A percentile compares a stretch with the other conserved stretches of the same genome.
Conservation (phyloP, 2,797 vertebrate species). For the Iguana delicatissima region DNA sequence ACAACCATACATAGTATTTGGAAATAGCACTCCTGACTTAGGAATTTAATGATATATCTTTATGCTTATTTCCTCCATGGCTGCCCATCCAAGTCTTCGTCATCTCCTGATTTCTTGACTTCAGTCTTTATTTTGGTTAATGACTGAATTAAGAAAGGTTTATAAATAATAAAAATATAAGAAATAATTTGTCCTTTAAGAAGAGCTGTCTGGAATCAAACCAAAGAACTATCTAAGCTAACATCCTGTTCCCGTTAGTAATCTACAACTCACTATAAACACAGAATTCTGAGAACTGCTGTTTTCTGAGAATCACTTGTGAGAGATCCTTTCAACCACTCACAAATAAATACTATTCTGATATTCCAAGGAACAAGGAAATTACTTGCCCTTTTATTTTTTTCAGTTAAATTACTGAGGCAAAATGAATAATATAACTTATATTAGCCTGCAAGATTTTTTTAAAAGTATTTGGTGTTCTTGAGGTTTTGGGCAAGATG, state of each 20-base stretch:
- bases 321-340: neutral
- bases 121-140: too few relatives aligned
- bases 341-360: neutral
- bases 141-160: too few relatives aligned
- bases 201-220: neutral
- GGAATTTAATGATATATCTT: too few relatives aligned
- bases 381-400: neutral
- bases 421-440: neutral
- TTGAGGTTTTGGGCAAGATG: neutral
- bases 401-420: neutral
- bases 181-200: neutral
- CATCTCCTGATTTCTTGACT: too few relatives aligned
- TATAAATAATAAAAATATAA: neutral
- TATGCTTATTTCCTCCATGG: too few relatives aligned
- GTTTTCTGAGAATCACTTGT: neutral
- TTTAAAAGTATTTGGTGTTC: too few relatives aligned
- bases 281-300: neutral
- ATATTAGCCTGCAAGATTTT: neutral
- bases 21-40: too few relatives aligned
- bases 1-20: too few relatives aligned
- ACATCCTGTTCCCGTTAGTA: neutral
- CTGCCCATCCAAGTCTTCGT: too few relatives aligned
- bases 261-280: neutral
- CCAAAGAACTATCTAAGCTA: neutral
- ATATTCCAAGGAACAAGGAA: neutral